Conservation (phyloP, 2,888 invertebrate genomes). For the Dexiosoma caninum region DNA sequence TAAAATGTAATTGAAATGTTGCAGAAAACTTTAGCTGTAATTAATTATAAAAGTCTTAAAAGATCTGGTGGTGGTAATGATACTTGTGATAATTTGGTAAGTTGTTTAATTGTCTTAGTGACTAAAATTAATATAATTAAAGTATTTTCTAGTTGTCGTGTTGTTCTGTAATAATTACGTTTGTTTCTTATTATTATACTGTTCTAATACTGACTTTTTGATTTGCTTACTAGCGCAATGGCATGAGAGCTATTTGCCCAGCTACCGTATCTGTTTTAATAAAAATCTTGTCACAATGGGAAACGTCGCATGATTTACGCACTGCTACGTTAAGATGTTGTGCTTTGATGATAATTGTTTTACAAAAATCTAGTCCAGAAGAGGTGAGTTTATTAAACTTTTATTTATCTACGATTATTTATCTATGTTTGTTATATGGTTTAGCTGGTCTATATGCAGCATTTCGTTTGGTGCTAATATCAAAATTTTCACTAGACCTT, state of each 20-base stretch:
- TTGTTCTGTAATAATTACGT: not conserved
- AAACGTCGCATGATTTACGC: conserved; percentile 76
- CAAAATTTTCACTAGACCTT: no score
- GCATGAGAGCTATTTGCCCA: conserved; percentile 81
- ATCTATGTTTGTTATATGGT: no score
- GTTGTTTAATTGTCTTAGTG: conserved; percentile 64
- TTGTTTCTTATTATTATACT: not conserved
- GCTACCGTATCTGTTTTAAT: conserved; percentile 81
- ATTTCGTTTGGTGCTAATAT: no score
- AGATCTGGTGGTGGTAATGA: conserved; percentile 76
- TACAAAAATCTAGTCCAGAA: conserved; percentile 80
- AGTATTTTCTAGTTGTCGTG: not conserved
- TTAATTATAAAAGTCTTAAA: conserved; percentile 75
- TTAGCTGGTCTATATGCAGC: no score
- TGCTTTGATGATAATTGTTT: conserved; percentile 80
- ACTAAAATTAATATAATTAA: not conserved
- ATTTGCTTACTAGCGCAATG: conserved; percentile 78
- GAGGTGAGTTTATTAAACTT: conserved; percentile 76
- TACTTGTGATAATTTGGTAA: conserved; percentile 78
- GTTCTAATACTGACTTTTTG: not conserved
- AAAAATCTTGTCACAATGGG: conserved; percentile 78
- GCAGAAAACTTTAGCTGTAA: conserved; percentile 76
- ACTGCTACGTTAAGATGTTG: conserved; percentile 79
- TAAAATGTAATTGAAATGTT: conserved; percentile 64
- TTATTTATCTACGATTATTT: no score